phyloP scores from a whole-genome alignment of 53 echinoderm and acorn worm genomes.

The Pentamera pediparva region DNA sequence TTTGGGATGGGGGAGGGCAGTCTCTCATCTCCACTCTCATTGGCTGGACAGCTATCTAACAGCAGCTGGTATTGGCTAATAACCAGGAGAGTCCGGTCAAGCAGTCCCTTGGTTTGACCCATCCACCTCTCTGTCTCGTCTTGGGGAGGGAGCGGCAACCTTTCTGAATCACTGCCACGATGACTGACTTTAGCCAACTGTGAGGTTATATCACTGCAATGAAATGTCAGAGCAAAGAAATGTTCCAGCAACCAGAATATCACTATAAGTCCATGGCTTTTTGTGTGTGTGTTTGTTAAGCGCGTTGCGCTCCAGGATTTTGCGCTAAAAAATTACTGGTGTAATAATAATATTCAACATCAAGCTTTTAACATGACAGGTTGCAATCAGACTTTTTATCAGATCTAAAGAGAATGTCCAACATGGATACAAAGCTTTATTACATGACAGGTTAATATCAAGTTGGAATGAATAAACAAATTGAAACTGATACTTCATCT shows the following conservation, averaged over 20 bases:
- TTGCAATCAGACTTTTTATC: too few species aligned
- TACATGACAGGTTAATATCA: too few species aligned
- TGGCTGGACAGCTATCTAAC: constrained; percentile 67
- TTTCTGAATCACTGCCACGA: not conserved
- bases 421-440: too few species aligned
- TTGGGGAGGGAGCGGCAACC: constrained; percentile 40
- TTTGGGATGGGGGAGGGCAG: constrained; percentile 43
- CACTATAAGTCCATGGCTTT: not conserved
- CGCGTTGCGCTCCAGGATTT: not conserved
- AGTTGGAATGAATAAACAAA: too few species aligned
- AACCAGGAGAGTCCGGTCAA: constrained; percentile 49
- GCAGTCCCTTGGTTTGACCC: constrained; percentile 37
- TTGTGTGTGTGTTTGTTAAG: not conserved
- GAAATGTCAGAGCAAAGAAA: not conserved
- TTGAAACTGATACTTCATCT: too few species aligned
- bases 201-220: not conserved
- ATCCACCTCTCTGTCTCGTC: constrained; percentile 36
- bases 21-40: constrained; percentile 15
- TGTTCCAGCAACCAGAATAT: not conserved
- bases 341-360: too few species aligned
- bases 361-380: too few species aligned
- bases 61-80: constrained; percentile 51
- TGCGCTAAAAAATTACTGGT: not conserved
- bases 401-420: too few species aligned
- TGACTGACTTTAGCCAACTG: not conserved